Evolutionary conservation across 2,113 vertebrate genomes (phyloP).

Genomic region (Xenopus borealis): DNA sequence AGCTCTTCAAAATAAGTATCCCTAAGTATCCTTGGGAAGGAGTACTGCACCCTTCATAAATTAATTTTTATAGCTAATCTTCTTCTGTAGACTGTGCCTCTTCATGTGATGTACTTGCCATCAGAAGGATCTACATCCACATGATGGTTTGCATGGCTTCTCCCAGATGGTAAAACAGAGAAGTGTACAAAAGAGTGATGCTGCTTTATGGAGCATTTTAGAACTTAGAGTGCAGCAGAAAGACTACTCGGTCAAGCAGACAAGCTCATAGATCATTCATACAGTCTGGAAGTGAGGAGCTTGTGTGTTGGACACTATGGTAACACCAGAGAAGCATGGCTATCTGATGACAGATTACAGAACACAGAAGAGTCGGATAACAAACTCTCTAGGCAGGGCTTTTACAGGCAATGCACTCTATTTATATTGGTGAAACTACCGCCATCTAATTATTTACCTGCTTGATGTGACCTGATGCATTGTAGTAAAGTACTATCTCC

Average conservation of each 20-base stretch:
- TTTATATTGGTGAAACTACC: too few relatives aligned
- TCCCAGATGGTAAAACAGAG: neutral
- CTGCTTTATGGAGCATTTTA: too few relatives aligned
- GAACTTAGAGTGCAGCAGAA: neutral
- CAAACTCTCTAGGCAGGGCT: conserved; percentile 8
- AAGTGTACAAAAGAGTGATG: neutral
- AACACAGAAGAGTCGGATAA: conserved; percentile 57
- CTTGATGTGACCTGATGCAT: too few relatives aligned
- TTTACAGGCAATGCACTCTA: neutral
- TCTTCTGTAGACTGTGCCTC: too few relatives aligned
- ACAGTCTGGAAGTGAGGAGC: conserved; percentile 24
- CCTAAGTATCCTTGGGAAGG: neutral
- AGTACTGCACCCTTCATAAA: too few relatives aligned
- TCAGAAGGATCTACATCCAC: neutral
- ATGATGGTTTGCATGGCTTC: neutral
- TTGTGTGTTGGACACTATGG: conserved; percentile 45
- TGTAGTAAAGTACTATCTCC: too few relatives aligned
- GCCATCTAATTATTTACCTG: too few relatives aligned
- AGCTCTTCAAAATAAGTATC: neutral
- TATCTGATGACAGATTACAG: conserved; percentile 57
- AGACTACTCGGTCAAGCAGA: neutral
- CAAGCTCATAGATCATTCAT: conserved; percentile 24
- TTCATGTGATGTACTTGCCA: too few relatives aligned
- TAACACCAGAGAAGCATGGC: conserved; percentile 56
- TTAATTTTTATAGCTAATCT: too few relatives aligned